Evolutionary conservation across 2,797 vertebrate genomes (phyloP).

Genomic region (Siniperca undulata): DNA sequence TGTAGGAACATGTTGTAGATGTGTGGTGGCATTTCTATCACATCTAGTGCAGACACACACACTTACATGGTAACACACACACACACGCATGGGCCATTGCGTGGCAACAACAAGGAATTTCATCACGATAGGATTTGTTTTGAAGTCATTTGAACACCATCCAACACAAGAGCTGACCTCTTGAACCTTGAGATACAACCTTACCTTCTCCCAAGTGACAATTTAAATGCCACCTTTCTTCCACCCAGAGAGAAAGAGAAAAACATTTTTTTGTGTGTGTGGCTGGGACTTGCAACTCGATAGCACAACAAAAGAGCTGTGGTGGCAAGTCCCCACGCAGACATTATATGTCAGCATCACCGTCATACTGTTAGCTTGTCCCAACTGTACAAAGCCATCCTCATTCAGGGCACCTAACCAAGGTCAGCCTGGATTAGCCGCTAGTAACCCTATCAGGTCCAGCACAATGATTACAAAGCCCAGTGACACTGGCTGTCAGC

Average conservation of each 20-base stretch:
- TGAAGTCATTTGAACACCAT: conserved; percentile 79
- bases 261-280: conserved; percentile 66
- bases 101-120: conserved; percentile 79
- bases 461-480: conserved; percentile 89
- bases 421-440: conserved; percentile 89
- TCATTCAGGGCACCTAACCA: conserved; percentile 86
- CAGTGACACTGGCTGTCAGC: conserved; percentile 90
- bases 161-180: conserved; percentile 82
- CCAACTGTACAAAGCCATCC: conserved; percentile 88
- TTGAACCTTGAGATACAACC: conserved; percentile 83
- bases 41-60: conserved; percentile 33
- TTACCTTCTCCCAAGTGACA: conserved; percentile 79
- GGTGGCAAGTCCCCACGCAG: conserved; percentile 84
- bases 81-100: conserved; percentile 37
- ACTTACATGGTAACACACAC: conserved; percentile 12
- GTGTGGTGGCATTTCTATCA: conserved; percentile 61
- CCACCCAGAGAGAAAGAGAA: conserved; percentile 65
- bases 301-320: conserved; percentile 87
- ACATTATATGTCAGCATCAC: conserved; percentile 87
- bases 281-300: conserved; percentile 86
- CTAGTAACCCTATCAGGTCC: conserved; percentile 90
- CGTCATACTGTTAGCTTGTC: conserved; percentile 86
- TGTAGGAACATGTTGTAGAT: conserved; percentile 55
- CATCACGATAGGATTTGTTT: conserved; percentile 82
- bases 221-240: conserved; percentile 88